These are phyloP conservation scores for Cyprinus carpio DNA, from an alignment of 2,113 vertebrate genomes.

Conservation along the genomic window DNA sequence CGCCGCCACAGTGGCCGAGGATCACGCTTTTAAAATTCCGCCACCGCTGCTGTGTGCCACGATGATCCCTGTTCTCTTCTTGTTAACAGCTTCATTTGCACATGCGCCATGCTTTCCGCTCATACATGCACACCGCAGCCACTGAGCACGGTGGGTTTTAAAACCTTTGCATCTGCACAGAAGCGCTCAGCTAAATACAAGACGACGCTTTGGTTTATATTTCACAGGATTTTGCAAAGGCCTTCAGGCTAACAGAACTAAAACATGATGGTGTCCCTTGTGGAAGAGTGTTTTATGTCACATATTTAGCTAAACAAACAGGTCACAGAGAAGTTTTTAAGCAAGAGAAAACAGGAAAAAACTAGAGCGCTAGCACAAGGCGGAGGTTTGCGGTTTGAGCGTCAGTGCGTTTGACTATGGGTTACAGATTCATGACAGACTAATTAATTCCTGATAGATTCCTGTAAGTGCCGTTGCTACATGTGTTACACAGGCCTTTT, in stretches of 20 bases:
- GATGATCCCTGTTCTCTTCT: constrained; percentile 33
- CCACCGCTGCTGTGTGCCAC: not conserved
- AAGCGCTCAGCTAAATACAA: not conserved
- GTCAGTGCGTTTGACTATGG: constrained; percentile 39
- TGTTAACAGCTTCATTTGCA: constrained; percentile 47
- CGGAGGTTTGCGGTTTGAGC: constrained; percentile 20
- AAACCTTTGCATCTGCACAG: constrained; percentile 19
- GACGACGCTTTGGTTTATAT: not conserved
- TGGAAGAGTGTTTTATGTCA: not conserved
- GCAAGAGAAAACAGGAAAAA: not conserved
- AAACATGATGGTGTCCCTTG: not conserved
- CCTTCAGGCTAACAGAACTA: not conserved
- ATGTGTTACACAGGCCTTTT: constrained; percentile 15
- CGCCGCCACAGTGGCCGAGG: not conserved
- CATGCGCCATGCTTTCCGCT: not conserved
- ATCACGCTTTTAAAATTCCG: constrained; percentile 24
- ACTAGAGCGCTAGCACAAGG: constrained; percentile 18
- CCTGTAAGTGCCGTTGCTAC: constrained; percentile 2
- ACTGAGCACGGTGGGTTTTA: not conserved
- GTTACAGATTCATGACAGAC: constrained; percentile 51
- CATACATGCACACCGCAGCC: not conserved
- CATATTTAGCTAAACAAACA: constrained; percentile 21
- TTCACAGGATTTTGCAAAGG: not conserved
- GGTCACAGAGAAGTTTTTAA: not conserved
- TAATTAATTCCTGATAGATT: constrained; percentile 60